Base-by-base conservation (phyloP, 2,888 invertebrate genomes). In the Chalcis sispes region DNA sequence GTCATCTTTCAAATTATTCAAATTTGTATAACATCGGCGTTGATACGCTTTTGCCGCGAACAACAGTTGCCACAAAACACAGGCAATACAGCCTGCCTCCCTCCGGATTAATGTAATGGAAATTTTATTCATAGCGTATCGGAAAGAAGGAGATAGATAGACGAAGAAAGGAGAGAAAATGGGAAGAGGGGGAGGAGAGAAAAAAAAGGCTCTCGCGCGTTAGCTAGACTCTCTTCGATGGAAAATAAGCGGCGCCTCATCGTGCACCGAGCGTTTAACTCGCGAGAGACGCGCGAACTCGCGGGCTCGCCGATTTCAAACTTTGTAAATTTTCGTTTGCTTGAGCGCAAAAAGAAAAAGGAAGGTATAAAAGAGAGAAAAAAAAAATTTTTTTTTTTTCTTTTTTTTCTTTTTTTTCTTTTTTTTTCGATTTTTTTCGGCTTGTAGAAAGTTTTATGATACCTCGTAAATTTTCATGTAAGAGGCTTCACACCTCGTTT, bases 121-220 rank as follows among this genome's bases (percentile, higher is more conserved):
- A 77, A 75, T 77, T 77, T 75, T 75, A 77, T 72, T 77, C 72
- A 75, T 74, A 69, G 64, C 52, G 59, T 73, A 67, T 70, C 61
- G 67, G 67, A 61, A 77, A 65, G 23, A 46, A 64, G 52, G 23
- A 62, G 50, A 46, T 13, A 59, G 15, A 3, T 4, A n/a, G 15
- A 50, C 13, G 66, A 25, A 48, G 50, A 36, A 59, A 36, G 48
- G 58, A 20, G 54, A 1, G 32, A 7, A 2, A 20, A 13, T 1
- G 8, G 8, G 13, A 13, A 36, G 20, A 1, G 29, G 32, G 36
- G 18, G 27, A 27, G 32, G 42, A 15, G 13, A 27, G 20, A 20
- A 13, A 36, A 3, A 36, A 27, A 50, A 36, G 0, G 8, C 32
- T n/a, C n/a, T n/a, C n/a, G n/a, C n/a, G n/a, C n/a, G n/a, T n/a